phyloP scores from a whole-genome alignment of 2,113 vertebrate genomes.

The Xenopus laevis region DNA sequence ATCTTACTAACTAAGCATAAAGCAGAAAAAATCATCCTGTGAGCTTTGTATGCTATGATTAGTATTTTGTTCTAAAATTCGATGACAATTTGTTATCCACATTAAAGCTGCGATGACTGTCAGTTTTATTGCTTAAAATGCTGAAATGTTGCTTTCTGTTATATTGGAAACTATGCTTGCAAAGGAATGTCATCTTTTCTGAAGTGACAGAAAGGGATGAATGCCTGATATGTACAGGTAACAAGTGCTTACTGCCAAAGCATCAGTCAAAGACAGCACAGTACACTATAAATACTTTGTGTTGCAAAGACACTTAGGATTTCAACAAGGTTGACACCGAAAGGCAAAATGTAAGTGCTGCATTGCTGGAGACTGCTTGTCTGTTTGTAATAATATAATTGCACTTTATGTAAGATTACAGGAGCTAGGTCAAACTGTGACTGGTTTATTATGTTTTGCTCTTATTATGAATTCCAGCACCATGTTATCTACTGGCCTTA shows the following conservation, averaged over 20 bases:
- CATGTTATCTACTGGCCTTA: slow-evolving; percentile 7
- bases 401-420: slow-evolving; percentile 23
- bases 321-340: slow-evolving; percentile 13
- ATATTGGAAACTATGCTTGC: slow-evolving; percentile 26
- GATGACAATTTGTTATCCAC: slow-evolving; percentile 29
- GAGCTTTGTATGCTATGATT: neutral
- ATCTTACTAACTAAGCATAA: no score
- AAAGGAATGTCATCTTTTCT: slow-evolving; percentile 37
- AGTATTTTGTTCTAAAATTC: neutral
- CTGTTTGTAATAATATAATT: slow-evolving; percentile 24
- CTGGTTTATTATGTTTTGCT: slow-evolving; percentile 21
- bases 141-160: slow-evolving; percentile 9
- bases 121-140: slow-evolving; percentile 26
- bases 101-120: slow-evolving; percentile 30
- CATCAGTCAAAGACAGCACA: slow-evolving; percentile 26
- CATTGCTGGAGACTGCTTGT: neutral
- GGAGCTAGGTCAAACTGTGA: slow-evolving; percentile 28
- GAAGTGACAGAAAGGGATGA: slow-evolving; percentile 24
- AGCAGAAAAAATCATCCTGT: no score
- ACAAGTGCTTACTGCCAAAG: slow-evolving; percentile 25
- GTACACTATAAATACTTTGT: slow-evolving; percentile 31
- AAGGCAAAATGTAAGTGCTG: slow-evolving; percentile 28
- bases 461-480: neutral
- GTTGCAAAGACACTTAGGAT: slow-evolving; percentile 20
- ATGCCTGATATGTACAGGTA: slow-evolving; percentile 35